A percentile compares a stretch with the other conserved stretches of the same genome.
Evolutionary conservation across 2,797 vertebrate genomes (phyloP).

Genomic region (Anabacerthia variegaticeps): DNA sequence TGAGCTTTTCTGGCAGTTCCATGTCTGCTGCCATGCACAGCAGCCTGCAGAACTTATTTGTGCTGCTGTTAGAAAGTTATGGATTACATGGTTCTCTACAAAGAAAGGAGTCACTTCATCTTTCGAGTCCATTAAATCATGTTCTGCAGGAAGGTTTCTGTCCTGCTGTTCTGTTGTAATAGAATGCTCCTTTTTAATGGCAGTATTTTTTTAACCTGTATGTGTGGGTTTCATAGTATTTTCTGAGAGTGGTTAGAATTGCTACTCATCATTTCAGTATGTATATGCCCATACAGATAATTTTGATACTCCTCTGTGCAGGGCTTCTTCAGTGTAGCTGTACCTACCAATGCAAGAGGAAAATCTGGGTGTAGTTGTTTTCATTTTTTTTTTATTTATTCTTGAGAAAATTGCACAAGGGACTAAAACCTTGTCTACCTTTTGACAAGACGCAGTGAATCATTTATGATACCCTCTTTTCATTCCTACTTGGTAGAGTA

Average conservation of each 20-base stretch:
- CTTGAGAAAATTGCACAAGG: neutral
- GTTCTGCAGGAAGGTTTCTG: neutral
- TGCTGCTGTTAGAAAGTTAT: neutral
- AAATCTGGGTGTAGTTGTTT: neutral
- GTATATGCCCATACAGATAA: neutral
- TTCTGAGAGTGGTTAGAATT: neutral
- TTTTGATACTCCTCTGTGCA: neutral
- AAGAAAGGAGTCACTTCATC: neutral
- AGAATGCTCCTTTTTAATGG: neutral
- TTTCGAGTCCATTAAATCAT: neutral
- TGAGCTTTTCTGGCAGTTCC: slow-evolving; percentile 14
- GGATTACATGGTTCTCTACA: neutral
- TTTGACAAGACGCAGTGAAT: neutral
- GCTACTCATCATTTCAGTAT: neutral
- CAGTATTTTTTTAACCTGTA: neutral
- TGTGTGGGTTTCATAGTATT: neutral
- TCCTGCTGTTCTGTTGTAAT: neutral
- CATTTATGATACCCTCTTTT: neutral
- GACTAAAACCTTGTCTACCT: neutral
- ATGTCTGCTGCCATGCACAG: neutral
- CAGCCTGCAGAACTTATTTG: neutral
- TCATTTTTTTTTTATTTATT: neutral
- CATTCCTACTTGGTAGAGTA: neutral
- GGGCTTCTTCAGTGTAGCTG: neutral
- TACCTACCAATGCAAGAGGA: neutral